Conservation (phyloP, 2,888 invertebrate species). For the Parnassius glacialis region DNA sequence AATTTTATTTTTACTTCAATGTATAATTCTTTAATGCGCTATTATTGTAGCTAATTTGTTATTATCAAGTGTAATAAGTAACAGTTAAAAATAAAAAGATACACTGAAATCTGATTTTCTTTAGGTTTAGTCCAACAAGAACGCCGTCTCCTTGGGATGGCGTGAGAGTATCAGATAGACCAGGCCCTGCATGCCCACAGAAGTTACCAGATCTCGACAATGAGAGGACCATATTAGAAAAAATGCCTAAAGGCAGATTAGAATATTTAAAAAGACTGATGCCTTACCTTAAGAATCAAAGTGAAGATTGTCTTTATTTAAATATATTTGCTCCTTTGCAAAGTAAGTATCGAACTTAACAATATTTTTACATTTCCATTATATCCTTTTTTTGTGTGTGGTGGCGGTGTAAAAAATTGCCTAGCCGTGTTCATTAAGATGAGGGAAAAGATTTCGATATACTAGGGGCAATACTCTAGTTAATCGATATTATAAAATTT, state of each 20-base stretch:
- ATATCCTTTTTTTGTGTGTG: no score
- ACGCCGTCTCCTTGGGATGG: slow-evolving; percentile 96
- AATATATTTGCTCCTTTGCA: slow-evolving; percentile 97
- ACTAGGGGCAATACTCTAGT: no score
- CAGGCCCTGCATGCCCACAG: slow-evolving; percentile 96
- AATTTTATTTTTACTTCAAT: no score
- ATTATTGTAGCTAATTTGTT: no score
- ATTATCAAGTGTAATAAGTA: no score
- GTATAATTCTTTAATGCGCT: no score
- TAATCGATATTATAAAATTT: no score
- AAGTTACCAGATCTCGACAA: slow-evolving; percentile 91
- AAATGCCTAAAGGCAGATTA: slow-evolving; percentile 94
- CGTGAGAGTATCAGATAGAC: slow-evolving; percentile 88
- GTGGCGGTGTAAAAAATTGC: no score
- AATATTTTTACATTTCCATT: no score
- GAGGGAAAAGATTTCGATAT: no score
- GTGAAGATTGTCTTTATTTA: slow-evolving; percentile 98
- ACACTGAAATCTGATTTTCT: slow-evolving; percentile 29
- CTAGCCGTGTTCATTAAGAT: no score
- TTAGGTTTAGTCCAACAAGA: slow-evolving; percentile 94
- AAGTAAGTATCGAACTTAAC: slow-evolving; percentile 83
- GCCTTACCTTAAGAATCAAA: slow-evolving; percentile 95
- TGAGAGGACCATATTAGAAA: slow-evolving; percentile 89
- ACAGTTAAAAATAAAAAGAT: no score
- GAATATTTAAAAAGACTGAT: slow-evolving; percentile 94